Percentiles rank a stretch among this genome's conserved stretches.
Evolutionary conservation across 2,797 vertebrate genomes (phyloP).

Genomic region (Malacoctenus gilli): DNA sequence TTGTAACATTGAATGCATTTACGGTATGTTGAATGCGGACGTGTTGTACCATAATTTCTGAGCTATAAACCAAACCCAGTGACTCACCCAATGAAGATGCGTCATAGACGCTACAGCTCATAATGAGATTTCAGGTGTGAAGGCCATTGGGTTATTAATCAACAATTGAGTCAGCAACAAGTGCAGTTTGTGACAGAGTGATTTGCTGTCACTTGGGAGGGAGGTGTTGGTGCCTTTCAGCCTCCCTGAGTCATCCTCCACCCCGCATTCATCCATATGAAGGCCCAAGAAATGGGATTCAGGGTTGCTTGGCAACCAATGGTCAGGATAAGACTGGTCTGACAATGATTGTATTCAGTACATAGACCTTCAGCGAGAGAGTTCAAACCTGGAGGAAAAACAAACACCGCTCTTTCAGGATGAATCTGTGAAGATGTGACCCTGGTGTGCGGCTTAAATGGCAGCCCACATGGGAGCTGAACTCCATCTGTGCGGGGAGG

Average conservation of each 20-base stretch:
- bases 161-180: constrained; percentile 57
- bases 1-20: too few relatives aligned
- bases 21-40: background rate
- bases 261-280: constrained; percentile 55
- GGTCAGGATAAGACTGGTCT: constrained; percentile 68
- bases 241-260: constrained; percentile 49
- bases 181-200: constrained; percentile 41
- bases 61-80: constrained; percentile 5
- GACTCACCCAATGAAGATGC: background rate
- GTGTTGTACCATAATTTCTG: background rate
- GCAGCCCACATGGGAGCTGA: constrained; percentile 50
- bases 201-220: constrained; percentile 38
- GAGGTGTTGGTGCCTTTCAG: constrained; percentile 54
- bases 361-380: constrained; percentile 71
- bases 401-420: constrained; percentile 62
- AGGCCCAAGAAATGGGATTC: constrained; percentile 75
- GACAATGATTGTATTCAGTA: constrained; percentile 73
- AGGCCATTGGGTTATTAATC: constrained; percentile 35
- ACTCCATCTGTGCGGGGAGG: constrained; percentile 12
- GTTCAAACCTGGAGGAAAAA: constrained; percentile 72
- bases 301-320: constrained; percentile 82
- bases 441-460: constrained; percentile 51
- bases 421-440: constrained; percentile 56
- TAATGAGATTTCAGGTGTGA: constrained; percentile 29
- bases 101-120: constrained; percentile 15